These are phyloP conservation scores for Monopterus albus DNA, from an alignment of 2,113 vertebrate genomes.

Conservation along the genomic window DNA sequence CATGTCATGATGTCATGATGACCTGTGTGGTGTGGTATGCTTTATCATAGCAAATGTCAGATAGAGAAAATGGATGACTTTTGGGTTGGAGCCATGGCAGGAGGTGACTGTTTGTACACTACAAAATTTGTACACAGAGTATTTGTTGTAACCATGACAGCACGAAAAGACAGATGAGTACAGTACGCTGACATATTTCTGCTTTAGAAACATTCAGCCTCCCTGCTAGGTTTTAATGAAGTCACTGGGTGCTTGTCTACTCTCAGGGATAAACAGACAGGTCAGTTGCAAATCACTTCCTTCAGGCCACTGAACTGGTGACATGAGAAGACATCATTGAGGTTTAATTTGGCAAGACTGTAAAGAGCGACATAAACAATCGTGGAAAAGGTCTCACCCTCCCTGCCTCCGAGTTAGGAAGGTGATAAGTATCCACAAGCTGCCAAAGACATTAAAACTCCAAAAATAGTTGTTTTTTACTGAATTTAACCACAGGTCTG, in stretches of 20 bases:
- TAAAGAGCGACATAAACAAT: constrained; percentile 67
- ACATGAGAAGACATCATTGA: constrained; percentile 52
- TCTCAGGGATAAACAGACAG: constrained; percentile 52
- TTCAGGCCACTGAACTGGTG: constrained; percentile 28
- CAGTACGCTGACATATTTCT: constrained; percentile 47
- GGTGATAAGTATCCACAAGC: constrained; percentile 60
- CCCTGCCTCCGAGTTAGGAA: constrained; percentile 47
- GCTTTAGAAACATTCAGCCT: constrained; percentile 34
- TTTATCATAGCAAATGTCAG: constrained; percentile 53
- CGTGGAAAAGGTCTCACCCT: constrained; percentile 57
- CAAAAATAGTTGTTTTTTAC: constrained; percentile 72
- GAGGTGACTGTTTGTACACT: constrained; percentile 10
- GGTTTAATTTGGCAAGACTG: constrained; percentile 53
- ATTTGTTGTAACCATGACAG: constrained; percentile 66
- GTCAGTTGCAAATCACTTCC: constrained; percentile 69
- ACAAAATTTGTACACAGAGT: constrained; percentile 23
- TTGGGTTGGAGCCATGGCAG: constrained; percentile 24
- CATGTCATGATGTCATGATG: constrained; percentile 30
- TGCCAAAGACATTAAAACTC: constrained; percentile 65
- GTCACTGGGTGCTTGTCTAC: constrained; percentile 60
- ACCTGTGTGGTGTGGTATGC: not conserved
- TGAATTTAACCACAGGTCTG: constrained; percentile 56
- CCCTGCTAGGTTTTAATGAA: constrained; percentile 70
- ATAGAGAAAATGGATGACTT: constrained; percentile 52
- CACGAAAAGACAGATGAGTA: constrained; percentile 53